These are phyloP conservation scores for Gobionotothen gibberifrons DNA, from an alignment of 2,797 vertebrate genomes.

Conservation along the genomic window DNA sequence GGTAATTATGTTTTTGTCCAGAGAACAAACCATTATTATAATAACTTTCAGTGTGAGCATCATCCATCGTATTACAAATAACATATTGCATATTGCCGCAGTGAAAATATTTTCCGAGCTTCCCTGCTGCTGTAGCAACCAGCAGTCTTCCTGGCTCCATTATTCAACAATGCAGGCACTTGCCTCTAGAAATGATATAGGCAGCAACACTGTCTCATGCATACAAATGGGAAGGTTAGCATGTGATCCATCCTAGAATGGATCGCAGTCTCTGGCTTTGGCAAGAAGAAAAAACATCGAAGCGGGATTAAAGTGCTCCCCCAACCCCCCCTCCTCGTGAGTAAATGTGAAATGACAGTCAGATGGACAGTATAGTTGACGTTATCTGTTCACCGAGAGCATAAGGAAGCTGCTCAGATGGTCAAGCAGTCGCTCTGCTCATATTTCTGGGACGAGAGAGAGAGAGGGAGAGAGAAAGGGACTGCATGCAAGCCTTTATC, in stretches of 20 bases:
- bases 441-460: slow-evolving; percentile 39
- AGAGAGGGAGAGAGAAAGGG: slow-evolving; percentile 35
- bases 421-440: slow-evolving; percentile 57
- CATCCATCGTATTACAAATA: background rate
- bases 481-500: slow-evolving; percentile 69
- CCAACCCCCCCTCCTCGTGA: background rate
- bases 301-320: slow-evolving; percentile 52
- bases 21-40: slow-evolving; percentile 11
- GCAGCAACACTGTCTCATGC: slow-evolving; percentile 64
- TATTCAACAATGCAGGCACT: slow-evolving; percentile 61
- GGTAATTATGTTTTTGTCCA: slow-evolving; percentile 9
- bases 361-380: slow-evolving; percentile 62
- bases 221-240: slow-evolving; percentile 70
- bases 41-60: slow-evolving; percentile 2
- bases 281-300: slow-evolving; percentile 42
- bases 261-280: slow-evolving; percentile 40
- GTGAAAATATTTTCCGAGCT: slow-evolving; percentile 42
- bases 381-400: slow-evolving; percentile 60
- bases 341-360: slow-evolving; percentile 55
- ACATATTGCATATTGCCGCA: slow-evolving; percentile 35
- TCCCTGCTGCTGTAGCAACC: slow-evolving; percentile 60
- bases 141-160: slow-evolving; percentile 51
- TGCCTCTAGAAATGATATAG: slow-evolving; percentile 63
- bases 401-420: slow-evolving; percentile 69
- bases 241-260: slow-evolving; percentile 63